Evolutionary conservation across 2,888 invertebrate species (phyloP), one percentile per base, ranked within the genome.

Genomic region (Zelleria hepariella): DNA sequence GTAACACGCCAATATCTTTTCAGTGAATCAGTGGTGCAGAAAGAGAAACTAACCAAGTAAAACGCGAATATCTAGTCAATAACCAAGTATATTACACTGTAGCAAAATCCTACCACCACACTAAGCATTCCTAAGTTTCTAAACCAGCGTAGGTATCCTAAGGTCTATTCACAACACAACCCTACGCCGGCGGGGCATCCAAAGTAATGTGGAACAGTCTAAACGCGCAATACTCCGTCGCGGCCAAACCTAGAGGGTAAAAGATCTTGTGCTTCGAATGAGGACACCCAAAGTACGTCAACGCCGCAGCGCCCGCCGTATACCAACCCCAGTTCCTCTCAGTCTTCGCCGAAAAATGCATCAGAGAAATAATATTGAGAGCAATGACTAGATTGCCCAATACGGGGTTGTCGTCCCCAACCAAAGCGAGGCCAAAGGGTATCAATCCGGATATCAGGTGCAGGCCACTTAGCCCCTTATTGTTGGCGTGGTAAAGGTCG

Each of bases 141-240:
- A n/a, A n/a, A n/a, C n/a, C n/a, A n/a, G n/a, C 32, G 15, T 42
- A 42, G 15, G 15, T 15, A 15, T 15, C 32, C 15, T 42, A 42
- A 42, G 32, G 2, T 42, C 32, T 15, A 10, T 0, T 15, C 32
- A 42, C 15, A 42, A 15, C 32, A 2, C 3, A 42, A 15, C 32
- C 15, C 15, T 15, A 42, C 32, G 32, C 10, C 49, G 7, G 18
- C 21, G 49, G 49, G 7, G 49, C 24, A 27, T n/a, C 32, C 21
- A 60, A 42, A 26, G 52, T 51, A 10, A 52, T 42, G 20, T 72
- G 67, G 58, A 69, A 78, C 27, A 84, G n/a, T 57, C 74, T 75
- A 62, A 75, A 79, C 0, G 82, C 79, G 60, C 77, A 85, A 47
- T 80, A 84, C 47, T 83, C 80, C 74, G 83, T 75, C 6, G 82